Evolutionary conservation across 2,888 invertebrate genomes (phyloP).

Genomic region (Clunio marinus): DNA sequence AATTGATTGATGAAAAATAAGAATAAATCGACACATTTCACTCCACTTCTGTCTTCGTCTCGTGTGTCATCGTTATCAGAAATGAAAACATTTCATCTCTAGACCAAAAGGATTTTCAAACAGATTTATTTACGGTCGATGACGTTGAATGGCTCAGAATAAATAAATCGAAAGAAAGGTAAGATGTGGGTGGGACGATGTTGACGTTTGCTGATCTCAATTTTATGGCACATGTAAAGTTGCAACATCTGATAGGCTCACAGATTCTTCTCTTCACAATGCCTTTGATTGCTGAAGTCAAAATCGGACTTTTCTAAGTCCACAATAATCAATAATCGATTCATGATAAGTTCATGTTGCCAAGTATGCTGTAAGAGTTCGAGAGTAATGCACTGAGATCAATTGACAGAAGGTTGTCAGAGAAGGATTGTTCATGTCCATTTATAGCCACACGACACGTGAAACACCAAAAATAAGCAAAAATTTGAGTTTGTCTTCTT

Average conservation of each 20-base stretch:
- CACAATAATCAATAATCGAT: too few relatives aligned
- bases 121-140: background rate
- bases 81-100: background rate
- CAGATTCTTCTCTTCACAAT: too few relatives aligned
- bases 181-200: too few relatives aligned
- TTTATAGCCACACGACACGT: background rate
- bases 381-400: background rate
- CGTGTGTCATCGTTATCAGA: background rate
- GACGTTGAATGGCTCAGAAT: background rate
- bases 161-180: background rate
- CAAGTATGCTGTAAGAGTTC: too few relatives aligned
- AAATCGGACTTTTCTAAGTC: too few relatives aligned
- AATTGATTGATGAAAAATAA: too few relatives aligned
- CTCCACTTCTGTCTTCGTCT: too few relatives aligned
- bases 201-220: background rate
- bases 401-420: background rate
- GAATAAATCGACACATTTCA: background rate
- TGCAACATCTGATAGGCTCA: too few relatives aligned
- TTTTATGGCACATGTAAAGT: background rate
- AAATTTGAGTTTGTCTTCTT: background rate
- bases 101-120: background rate
- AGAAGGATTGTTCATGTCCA: background rate
- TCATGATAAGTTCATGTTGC: background rate
- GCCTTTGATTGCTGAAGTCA: too few relatives aligned
- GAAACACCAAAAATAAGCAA: background rate